Evolutionary conservation across 1,140 invertebrate genomes (phyloP).

Genomic region (Bombus superbus): DNA sequence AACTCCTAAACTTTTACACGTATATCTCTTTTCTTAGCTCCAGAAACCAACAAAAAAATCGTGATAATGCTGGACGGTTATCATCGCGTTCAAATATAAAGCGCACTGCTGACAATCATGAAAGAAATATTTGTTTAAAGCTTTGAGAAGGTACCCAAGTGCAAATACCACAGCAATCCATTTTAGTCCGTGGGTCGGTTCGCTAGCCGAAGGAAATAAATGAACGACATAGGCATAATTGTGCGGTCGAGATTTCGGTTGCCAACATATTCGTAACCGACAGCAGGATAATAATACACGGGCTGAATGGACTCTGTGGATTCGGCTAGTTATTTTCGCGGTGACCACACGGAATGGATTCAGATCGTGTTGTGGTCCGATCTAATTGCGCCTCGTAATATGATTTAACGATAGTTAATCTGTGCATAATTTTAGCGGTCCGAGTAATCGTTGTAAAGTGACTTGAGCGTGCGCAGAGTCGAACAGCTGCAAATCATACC

Average conservation of each 20-base stretch:
- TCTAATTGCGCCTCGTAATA: conserved; percentile 56
- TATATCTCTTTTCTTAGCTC: background rate
- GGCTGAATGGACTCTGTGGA: conserved; percentile 50
- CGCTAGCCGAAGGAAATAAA: conserved; percentile 56
- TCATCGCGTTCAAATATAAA: background rate
- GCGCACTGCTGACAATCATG: too few species aligned
- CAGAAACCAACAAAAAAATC: background rate
- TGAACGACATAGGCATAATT: conserved; percentile 60
- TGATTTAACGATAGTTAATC: conserved; percentile 57
- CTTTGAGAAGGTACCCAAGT: background rate
- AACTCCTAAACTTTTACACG: too few species aligned
- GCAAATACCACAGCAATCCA: conserved; percentile 21
- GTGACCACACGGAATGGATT: conserved; percentile 50
- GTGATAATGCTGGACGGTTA: background rate
- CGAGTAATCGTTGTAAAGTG: conserved; percentile 13
- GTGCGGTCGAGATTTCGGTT: conserved; percentile 43
- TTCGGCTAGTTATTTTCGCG: conserved; percentile 60
- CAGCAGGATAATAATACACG: conserved; percentile 56
- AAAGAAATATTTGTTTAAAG: background rate
- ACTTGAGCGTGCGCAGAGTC: background rate
- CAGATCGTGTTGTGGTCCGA: conserved; percentile 48
- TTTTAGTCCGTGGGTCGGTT: background rate
- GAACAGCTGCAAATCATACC: background rate
- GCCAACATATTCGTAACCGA: conserved; percentile 48
- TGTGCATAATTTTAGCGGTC: conserved; percentile 35